These are phyloP conservation scores for Sebastes trivittatus DNA, from an alignment of 2,797 vertebrate species.

Conservation along the genomic window DNA sequence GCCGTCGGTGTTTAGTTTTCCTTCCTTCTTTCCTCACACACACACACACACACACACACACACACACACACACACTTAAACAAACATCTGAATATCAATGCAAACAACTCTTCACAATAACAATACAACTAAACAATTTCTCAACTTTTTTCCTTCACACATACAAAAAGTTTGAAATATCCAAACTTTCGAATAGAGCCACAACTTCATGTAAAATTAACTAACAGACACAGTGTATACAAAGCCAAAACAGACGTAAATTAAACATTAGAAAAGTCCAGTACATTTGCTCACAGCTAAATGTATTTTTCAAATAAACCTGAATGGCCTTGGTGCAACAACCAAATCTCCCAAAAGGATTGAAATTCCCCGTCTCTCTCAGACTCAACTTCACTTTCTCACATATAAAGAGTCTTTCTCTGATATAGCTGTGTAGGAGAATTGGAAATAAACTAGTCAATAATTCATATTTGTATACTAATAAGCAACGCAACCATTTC, in stretches of 20 bases:
- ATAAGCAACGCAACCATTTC: slow-evolving; percentile 58
- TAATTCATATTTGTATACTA: slow-evolving; percentile 71
- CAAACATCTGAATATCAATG: slow-evolving; percentile 1
- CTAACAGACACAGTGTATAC: slow-evolving; percentile 21
- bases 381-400: slow-evolving; percentile 33
- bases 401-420: slow-evolving; percentile 37
- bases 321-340: slow-evolving; percentile 77
- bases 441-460: slow-evolving; percentile 62
- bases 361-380: slow-evolving; percentile 32
- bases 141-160: slow-evolving; percentile 25
- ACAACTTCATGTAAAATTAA: slow-evolving; percentile 57
- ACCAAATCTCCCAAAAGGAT: slow-evolving; percentile 47
- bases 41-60: neutral
- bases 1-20: slow-evolving; percentile 15
- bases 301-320: slow-evolving; percentile 84
- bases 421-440: slow-evolving; percentile 58
- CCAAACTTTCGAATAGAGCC: slow-evolving; percentile 31
- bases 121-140: slow-evolving; percentile 19
- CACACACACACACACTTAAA: neutral
- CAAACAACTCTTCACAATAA: slow-evolving; percentile 29
- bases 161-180: slow-evolving; percentile 21
- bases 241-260: slow-evolving; percentile 60
- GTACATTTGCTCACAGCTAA: slow-evolving; percentile 84
- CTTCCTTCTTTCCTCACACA: neutral
- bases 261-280: slow-evolving; percentile 82